Evolutionary conservation across 2,888 invertebrate species (phyloP).

Genomic region (Axea sp.): DNA sequence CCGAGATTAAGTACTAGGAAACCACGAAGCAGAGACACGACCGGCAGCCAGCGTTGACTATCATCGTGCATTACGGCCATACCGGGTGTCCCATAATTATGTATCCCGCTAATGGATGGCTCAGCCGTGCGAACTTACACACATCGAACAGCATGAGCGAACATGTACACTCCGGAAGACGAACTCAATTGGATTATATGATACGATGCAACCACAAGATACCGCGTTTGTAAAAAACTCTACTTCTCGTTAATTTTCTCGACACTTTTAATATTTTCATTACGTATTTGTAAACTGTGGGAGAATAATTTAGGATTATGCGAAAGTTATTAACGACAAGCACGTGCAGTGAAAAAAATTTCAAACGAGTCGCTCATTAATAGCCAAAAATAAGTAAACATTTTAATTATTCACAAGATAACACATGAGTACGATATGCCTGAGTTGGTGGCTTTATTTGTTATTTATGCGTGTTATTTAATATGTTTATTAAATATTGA

Average conservation of each 20-base stretch:
- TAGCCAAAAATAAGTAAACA: too few species aligned
- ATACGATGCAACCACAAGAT: slow-evolving; percentile 15
- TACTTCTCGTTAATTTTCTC: not conserved
- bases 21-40: slow-evolving; percentile 60
- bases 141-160: slow-evolving; percentile 21
- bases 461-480: too few species aligned
- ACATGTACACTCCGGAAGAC: slow-evolving; percentile 17
- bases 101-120: slow-evolving; percentile 51
- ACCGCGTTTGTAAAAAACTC: slow-evolving; percentile 18
- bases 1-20: slow-evolving; percentile 74
- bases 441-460: too few species aligned
- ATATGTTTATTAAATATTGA: too few species aligned
- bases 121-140: slow-evolving; percentile 35
- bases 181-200: slow-evolving; percentile 36
- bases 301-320: too few species aligned
- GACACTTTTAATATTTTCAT: too few species aligned
- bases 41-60: slow-evolving; percentile 39
- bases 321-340: too few species aligned
- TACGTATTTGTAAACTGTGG: too few species aligned
- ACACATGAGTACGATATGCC: too few species aligned
- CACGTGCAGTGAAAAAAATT: too few species aligned
- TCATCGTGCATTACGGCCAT: slow-evolving; percentile 53
- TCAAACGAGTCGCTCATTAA: too few species aligned
- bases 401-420: too few species aligned
- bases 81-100: slow-evolving; percentile 62